Conservation (phyloP, 2,797 vertebrate species). For the Melanotaenia nigrans region DNA sequence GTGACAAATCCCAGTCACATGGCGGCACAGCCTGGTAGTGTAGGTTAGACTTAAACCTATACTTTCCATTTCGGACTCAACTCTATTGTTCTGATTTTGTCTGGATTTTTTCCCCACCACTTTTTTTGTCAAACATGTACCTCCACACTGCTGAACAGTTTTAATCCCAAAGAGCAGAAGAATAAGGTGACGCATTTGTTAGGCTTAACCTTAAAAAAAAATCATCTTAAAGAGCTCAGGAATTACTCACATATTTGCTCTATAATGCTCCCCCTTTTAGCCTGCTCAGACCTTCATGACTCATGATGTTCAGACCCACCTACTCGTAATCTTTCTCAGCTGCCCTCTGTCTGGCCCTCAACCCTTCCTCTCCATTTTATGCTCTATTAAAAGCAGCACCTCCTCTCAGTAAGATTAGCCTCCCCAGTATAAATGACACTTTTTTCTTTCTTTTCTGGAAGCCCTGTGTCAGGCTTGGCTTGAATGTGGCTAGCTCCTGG, state of each 20-base stretch:
- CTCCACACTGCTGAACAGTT: neutral
- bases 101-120: neutral
- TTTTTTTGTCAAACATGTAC: neutral
- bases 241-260: constrained; percentile 30
- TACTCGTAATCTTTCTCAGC: constrained; percentile 53
- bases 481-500: constrained; percentile 29
- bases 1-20: constrained; percentile 69
- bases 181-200: constrained; percentile 1
- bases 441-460: constrained; percentile 2
- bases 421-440: constrained; percentile 12
- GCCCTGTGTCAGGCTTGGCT: constrained; percentile 39
- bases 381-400: constrained; percentile 36
- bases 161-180: neutral
- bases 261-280: constrained; percentile 23
- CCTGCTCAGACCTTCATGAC: constrained; percentile 56
- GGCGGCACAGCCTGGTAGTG: constrained; percentile 27
- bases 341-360: constrained; percentile 48
- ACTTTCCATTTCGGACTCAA: constrained; percentile 48
- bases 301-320: constrained; percentile 49
- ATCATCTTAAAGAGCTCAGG: constrained; percentile 55
- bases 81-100: constrained; percentile 9
- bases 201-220: constrained; percentile 2
- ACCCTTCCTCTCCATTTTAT: constrained; percentile 60
- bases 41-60: constrained; percentile 20
- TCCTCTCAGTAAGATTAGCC: constrained; percentile 40